Percentiles rank a stretch among this genome's conserved stretches.
phyloP scores from a whole-genome alignment of 1,140 invertebrate species.

The Pseudomyrmex pallidus region DNA sequence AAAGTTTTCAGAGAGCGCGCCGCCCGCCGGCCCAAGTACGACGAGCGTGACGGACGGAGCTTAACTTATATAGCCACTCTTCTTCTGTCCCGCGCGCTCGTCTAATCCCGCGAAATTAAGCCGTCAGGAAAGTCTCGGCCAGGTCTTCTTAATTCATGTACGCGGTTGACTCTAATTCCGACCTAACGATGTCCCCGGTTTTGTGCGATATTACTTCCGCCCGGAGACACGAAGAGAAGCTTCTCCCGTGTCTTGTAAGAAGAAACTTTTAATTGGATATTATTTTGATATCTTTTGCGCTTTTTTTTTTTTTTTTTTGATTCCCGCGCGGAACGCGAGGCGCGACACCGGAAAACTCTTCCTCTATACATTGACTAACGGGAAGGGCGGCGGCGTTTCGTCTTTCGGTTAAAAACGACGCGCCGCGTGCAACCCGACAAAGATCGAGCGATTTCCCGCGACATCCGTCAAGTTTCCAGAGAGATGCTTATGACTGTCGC shows the following conservation, averaged over 20 bases:
- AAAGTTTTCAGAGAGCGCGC: conserved; percentile 32
- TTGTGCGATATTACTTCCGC: conserved; percentile 48
- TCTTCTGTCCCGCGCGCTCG: background rate
- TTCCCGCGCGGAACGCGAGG: no score
- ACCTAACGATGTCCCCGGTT: conserved; percentile 13
- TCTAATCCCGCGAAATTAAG: conserved; percentile 57
- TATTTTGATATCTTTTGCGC: conserved; percentile 42
- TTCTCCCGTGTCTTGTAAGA: background rate
- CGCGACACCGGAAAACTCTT: no score
- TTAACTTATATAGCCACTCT: background rate
- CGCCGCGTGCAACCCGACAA: background rate
- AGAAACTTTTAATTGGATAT: conserved; percentile 65
- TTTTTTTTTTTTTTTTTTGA: no score
- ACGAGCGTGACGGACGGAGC: conserved; percentile 20
- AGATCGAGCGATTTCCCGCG: conserved; percentile 30
- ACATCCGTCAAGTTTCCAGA: background rate
- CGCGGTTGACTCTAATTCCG: conserved; percentile 44
- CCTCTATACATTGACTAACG: conserved; percentile 3
- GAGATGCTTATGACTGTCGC: background rate
- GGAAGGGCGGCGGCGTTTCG: background rate
- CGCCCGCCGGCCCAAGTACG: background rate
- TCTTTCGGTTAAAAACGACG: background rate
- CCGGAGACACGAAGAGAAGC: conserved; percentile 29
- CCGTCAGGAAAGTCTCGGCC: conserved; percentile 45
- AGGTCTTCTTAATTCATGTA: conserved; percentile 60